Evolutionary conservation across 1,140 invertebrate species (phyloP), one percentile per base, ranked within the genome.

Genomic region (Chrysopa pallens): DNA sequence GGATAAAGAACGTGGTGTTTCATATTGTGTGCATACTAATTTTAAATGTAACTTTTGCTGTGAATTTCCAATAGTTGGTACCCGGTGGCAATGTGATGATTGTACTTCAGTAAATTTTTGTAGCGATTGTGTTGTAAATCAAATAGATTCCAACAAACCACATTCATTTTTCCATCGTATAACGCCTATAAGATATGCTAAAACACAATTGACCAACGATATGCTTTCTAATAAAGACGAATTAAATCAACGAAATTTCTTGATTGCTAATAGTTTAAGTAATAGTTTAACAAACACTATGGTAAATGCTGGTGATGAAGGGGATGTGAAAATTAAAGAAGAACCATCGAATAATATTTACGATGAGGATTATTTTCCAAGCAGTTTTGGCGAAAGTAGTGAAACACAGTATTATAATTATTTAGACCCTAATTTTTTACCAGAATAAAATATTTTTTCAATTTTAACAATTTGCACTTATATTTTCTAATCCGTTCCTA

Each of bases 81-180:
- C 68, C 5, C 63, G 79, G 42, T 85, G 80, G 79, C 76, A 80
- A 50, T 86, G 83, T 51, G 59, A 56, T 12, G 60, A 58, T 37
- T 69, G 67, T 43, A 46, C 43, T 23, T 59, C 57, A 3, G 47
- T 59, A 7, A 55, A 62, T 46, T 62, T 53, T 48, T 62, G 61
- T 39, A 61, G 56, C 7, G 59, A 63, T 46, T 63, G 61, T 45
- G 52, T 62, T 8, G 17, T 62, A 5, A 46, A 56, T 0, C 61
- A 63, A 46, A 44, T 62, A 39, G 54, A 61, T 41, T 56, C 59
- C 0, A 47, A 48, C n/a, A 54, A 50, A 31, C 44, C 44, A 8
- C 61, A 63, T 51, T 51, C 58, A 7, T 39, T 58, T 36, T 38
- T 33, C 6, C 61, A 63, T 47, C 50, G 51, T 38, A 45, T 61